These are phyloP conservation scores for Dascyllus trimaculatus DNA, from an alignment of 2,113 vertebrate genomes.

Conservation along the genomic window DNA sequence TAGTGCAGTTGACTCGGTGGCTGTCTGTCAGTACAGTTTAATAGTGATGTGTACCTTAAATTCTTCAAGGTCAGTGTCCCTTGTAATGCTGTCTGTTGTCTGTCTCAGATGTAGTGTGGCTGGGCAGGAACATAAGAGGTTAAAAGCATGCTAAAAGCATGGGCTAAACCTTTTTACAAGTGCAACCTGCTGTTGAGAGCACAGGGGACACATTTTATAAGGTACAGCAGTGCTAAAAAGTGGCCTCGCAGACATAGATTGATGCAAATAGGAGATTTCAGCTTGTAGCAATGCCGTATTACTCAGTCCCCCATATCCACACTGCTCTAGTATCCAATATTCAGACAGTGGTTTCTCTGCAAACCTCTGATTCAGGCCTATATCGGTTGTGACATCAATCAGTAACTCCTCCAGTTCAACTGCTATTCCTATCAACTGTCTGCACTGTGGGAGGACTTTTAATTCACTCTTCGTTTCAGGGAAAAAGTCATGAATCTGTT, in stretches of 20 bases:
- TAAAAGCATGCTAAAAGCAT: background rate
- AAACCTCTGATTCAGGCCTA: background rate
- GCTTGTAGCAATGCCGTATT: background rate
- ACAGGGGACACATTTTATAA: background rate
- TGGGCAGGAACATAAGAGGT: background rate
- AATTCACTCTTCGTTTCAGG: background rate
- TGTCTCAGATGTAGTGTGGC: background rate
- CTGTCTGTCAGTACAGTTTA: background rate
- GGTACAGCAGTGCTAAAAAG: background rate
- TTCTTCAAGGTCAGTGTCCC: too few relatives aligned
- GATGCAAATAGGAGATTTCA: too few relatives aligned
- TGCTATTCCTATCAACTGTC: too few relatives aligned
- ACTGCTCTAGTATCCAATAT: background rate
- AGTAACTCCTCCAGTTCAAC: background rate
- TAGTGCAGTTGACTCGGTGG: slow-evolving; percentile 9
- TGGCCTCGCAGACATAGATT: background rate
- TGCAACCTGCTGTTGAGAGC: background rate
- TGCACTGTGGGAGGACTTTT: background rate
- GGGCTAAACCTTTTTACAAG: background rate
- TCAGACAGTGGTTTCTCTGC: background rate
- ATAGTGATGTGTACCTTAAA: background rate
- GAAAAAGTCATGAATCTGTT: background rate
- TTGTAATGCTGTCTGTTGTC: background rate
- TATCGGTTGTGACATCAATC: background rate
- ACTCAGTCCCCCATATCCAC: background rate